Percentiles rank a stretch among this genome's conserved stretches.
phyloP scores from a whole-genome alignment of 2,113 vertebrate genomes.

The Sapajus apella region DNA sequence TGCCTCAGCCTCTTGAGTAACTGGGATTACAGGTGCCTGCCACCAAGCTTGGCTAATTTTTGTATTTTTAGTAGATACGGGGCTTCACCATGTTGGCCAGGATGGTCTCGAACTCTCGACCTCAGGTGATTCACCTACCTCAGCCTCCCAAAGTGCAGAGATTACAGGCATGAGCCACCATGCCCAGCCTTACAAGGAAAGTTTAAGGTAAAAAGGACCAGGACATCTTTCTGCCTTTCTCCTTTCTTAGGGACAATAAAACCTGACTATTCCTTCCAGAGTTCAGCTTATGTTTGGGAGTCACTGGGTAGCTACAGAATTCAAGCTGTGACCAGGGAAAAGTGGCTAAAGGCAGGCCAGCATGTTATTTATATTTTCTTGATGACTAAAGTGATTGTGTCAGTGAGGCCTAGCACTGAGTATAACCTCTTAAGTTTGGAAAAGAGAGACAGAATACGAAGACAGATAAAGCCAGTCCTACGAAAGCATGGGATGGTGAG shows the following conservation, averaged over 20 bases:
- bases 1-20: no score
- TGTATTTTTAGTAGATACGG: no score
- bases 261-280: background rate
- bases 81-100: no score
- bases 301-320: background rate
- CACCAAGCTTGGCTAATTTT: no score
- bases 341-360: background rate
- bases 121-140: no score
- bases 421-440: background rate
- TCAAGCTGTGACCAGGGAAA: slow-evolving; percentile 17
- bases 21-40: no score
- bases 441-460: slow-evolving; percentile 32
- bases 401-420: background rate
- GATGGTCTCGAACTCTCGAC: no score
- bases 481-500: background rate
- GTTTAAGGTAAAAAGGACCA: background rate
- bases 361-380: slow-evolving; percentile 22
- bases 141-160: no score
- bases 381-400: background rate
- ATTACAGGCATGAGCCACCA: no score
- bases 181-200: no score
- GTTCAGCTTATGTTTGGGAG: background rate
- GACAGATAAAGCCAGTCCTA: background rate
- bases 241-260: background rate
- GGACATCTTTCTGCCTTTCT: background rate